Evolutionary conservation across 2,888 invertebrate species (phyloP).

Genomic region (Gastracanthus pulcherrimus): DNA sequence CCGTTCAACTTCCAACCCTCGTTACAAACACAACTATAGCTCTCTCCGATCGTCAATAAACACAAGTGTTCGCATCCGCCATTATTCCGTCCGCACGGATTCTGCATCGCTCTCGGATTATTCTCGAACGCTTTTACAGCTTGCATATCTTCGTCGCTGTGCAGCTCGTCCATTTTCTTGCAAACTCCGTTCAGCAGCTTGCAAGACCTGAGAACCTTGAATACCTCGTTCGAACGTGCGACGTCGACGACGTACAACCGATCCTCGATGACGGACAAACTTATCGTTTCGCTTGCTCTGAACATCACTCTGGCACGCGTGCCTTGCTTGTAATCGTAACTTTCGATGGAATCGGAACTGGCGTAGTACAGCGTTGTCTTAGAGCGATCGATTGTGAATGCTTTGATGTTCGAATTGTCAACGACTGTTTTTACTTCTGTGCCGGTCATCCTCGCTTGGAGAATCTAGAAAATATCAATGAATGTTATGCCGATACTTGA

Average conservation of each 20-base stretch:
- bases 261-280: neutral
- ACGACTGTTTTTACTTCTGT: neutral
- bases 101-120: neutral
- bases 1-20: neutral
- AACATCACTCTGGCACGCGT: neutral
- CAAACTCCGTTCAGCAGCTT: neutral
- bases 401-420: neutral
- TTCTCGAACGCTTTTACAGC: neutral
- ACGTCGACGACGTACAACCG: neutral
- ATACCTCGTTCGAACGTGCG: neutral
- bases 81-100: neutral
- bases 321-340: neutral
- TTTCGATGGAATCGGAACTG: neutral
- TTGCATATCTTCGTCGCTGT: neutral
- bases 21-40: neutral
- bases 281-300: neutral
- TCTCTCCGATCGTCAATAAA: neutral
- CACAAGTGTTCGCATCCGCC: neutral
- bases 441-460: neutral
- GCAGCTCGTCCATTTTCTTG: neutral
- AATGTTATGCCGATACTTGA: too few species aligned
- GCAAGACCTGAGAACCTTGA: neutral
- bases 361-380: neutral
- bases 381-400: neutral
- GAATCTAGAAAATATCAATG: neutral